Evolutionary conservation across 53 echinoderm and acorn worm genomes (phyloP), one percentile per base, ranked within the genome.

Genomic region (Pentamera pediparva): DNA sequence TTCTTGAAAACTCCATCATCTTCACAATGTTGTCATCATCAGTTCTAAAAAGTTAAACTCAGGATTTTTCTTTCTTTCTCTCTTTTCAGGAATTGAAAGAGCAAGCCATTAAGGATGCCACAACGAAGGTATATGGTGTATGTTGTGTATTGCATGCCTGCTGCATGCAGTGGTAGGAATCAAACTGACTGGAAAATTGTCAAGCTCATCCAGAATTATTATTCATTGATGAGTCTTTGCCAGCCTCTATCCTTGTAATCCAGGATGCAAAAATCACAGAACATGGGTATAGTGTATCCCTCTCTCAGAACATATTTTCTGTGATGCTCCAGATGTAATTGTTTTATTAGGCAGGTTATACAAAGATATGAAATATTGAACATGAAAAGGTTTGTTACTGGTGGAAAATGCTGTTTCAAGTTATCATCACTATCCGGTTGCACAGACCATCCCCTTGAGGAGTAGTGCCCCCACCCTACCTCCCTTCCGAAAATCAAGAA

Each of bases 81-180:
- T 17, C 32, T 64, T 36, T 65, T 25, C 81, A 92, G 92, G 88
- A 92, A 57, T 80, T 92, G 83, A 92, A 92, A 75, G 87, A 92
- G 57, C 85, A 87, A 62, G 92, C 92, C 6, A 85, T 92, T 24
- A 87, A 85, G 77, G 82, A 87, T 37, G 61, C 76, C 33, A 59
- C 71, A 21, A 50, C 84, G 31, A 58, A 84, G 84, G 84, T 84
- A 84, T 52, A 26, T 41, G 17, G 39, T 22, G 57, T 13, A 25
- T 57, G n/a, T n/a, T n/a, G n/a, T n/a, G n/a, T n/a, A n/a, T n/a
- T 45, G 47, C n/a, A 45, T n/a, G n/a, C n/a, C 47, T 45, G 47
- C 47, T 45, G 47, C n/a, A 45, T 17, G 15, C 3, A 17, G 47
- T 45, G 47, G 13, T 45, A 17, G n/a, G 13, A 2, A 45, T 45